These are phyloP conservation scores for Nephrotoma guestfalica DNA, from an alignment of 2,888 invertebrate genomes.

Conservation along the genomic window DNA sequence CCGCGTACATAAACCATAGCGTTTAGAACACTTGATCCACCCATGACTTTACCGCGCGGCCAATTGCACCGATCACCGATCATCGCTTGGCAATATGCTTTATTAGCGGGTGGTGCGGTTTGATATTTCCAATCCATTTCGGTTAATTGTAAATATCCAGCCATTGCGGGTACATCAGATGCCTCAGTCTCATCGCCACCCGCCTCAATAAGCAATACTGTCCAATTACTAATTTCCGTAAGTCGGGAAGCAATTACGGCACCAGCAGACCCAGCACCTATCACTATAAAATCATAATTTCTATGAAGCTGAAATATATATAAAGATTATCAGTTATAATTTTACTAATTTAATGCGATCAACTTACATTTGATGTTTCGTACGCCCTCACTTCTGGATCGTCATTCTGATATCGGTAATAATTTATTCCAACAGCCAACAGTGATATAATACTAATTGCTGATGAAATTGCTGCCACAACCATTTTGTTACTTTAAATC, in stretches of 20 bases:
- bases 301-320: constrained; percentile 45
- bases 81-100: constrained; percentile 78
- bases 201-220: constrained; percentile 69
- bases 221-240: constrained; percentile 69
- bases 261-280: constrained; percentile 82
- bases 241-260: constrained; percentile 75
- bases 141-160: constrained; percentile 70
- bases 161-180: constrained; percentile 72
- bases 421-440: constrained; percentile 64
- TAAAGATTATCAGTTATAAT: neutral
- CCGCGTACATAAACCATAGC: constrained; percentile 88
- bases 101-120: constrained; percentile 61
- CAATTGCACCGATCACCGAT: constrained; percentile 76
- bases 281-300: constrained; percentile 74
- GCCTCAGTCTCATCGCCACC: constrained; percentile 81
- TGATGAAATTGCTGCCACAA: constrained; percentile 46
- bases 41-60: constrained; percentile 84
- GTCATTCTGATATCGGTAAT: constrained; percentile 61
- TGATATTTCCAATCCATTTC: constrained; percentile 88
- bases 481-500: constrained; percentile 38
- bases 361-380: constrained; percentile 54
- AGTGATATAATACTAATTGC: constrained; percentile 63
- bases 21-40: constrained; percentile 76
- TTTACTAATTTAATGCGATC: neutral
- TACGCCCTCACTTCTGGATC: constrained; percentile 70